Evolutionary conservation across 2,888 invertebrate genomes (phyloP), one percentile per base, ranked within the genome.

Genomic region (Pyrochroa serraticornis): DNA sequence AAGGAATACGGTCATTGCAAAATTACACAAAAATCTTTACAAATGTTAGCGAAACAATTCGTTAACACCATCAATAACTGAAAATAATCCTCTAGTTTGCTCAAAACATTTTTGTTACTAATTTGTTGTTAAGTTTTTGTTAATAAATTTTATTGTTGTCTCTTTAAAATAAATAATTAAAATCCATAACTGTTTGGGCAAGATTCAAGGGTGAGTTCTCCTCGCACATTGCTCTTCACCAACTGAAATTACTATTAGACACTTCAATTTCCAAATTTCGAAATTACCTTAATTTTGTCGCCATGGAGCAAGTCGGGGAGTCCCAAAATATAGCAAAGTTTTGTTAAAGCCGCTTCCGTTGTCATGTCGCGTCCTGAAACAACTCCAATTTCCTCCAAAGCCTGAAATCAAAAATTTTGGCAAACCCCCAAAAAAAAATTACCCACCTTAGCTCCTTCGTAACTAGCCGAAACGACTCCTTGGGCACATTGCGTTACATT

Each of bases 401-500:
- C 80, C 85, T 85, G 67, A 64, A 51, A 53, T 32, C 34, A 51
- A 22, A 50, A 34, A 14, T 32, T 37, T 7, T 34, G 1, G 13
- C 8, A 31, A 8, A 30, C n/a, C 13, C 7, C 3, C 34, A 41
- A 50, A 13, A 14, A 12, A 7, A 60, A 58, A 13, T 12, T 7
- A 35, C 10, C 37, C 66, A 87, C 90, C 80, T 89, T 86, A 49
- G 95, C 97, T 47, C 95, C 89, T 72, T 92, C 92, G 74, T 98
- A 98, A 0, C 89, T 82, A 6, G 88, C 82, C 0, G 74, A 75
- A 0, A 98, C 97, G 1, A 88, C 81, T 0, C 97, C 98, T 45
- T 86, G 87, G 0, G 84, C 79, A 74, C 97, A 97, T 75, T 98
- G 97, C 0, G 96, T 94, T 64, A 93, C 92, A 78, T 97, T 97